Conservation (phyloP, 2,888 invertebrate species). For the Harmothoe impar region DNA sequence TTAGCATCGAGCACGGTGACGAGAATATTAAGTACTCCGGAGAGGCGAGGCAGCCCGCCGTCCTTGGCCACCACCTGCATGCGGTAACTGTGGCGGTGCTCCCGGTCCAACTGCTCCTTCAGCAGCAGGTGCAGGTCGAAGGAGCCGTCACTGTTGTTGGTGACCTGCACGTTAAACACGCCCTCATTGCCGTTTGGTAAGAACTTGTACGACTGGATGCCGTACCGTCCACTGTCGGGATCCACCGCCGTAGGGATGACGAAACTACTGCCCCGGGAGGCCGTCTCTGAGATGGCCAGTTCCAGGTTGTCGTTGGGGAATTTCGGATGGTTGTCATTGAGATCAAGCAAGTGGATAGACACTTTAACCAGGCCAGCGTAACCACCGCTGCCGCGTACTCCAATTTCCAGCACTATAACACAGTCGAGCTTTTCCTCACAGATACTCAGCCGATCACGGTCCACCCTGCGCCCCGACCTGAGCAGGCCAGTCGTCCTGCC, state of each 20-base stretch:
- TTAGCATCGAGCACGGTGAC: constrained; percentile 67
- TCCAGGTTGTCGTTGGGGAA: constrained; percentile 65
- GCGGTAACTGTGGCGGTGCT: constrained; percentile 68
- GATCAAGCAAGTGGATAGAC: constrained; percentile 65
- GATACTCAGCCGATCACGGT: constrained; percentile 68
- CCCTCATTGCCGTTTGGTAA: constrained; percentile 54
- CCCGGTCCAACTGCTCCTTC: constrained; percentile 74
- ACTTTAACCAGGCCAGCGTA: constrained; percentile 59
- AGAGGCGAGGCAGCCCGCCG: constrained; percentile 65
- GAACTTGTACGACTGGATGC: constrained; percentile 68
- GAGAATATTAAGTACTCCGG: constrained; percentile 65
- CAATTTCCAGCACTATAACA: constrained; percentile 52
- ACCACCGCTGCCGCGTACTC: constrained; percentile 61
- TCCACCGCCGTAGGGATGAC: constrained; percentile 70
- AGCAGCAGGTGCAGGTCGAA: constrained; percentile 68
- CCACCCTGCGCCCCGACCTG: constrained; percentile 66
- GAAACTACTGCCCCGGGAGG: constrained; percentile 67
- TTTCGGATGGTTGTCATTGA: constrained; percentile 71
- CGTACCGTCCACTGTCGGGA: constrained; percentile 68
- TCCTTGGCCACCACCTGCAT: constrained; percentile 66
- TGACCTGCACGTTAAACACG: constrained; percentile 41
- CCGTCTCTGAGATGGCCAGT: constrained; percentile 64
- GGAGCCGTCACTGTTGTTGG: constrained; percentile 67
- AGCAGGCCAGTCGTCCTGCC: constrained; percentile 68
- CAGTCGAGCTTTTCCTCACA: constrained; percentile 67